phyloP scores from a whole-genome alignment of 2,113 vertebrate species.

The Neodontobutis hainanensis region DNA sequence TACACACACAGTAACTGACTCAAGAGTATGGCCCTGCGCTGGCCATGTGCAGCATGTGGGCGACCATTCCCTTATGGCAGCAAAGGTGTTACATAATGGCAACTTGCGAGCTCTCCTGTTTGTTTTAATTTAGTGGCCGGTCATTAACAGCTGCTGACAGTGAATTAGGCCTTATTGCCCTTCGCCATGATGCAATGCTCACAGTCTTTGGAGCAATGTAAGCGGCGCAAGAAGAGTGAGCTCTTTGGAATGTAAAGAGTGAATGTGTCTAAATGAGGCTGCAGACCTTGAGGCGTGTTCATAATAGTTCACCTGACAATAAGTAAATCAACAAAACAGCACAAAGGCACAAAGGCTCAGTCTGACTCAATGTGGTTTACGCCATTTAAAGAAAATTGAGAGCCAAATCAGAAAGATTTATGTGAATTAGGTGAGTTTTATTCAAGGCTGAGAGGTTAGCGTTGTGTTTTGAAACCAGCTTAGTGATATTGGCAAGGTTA shows the following conservation, averaged over 20 bases:
- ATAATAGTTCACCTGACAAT: conserved; percentile 6
- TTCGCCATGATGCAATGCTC: conserved; percentile 34
- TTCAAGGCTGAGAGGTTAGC: no score
- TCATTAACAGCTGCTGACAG: conserved; percentile 44
- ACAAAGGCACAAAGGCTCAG: background rate
- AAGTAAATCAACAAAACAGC: background rate
- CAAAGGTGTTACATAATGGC: conserved; percentile 63
- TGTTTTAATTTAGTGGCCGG: conserved; percentile 46
- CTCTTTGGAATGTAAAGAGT: conserved; percentile 13
- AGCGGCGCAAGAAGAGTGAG: conserved; percentile 4
- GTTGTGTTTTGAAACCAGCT: no score
- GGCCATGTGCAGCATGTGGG: conserved; percentile 65
- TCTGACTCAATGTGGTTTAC: no score
- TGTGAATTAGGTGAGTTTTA: no score
- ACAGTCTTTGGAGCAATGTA: conserved; percentile 29
- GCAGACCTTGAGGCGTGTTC: conserved; percentile 1
- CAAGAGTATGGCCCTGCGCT: conserved; percentile 31
- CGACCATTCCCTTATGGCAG: conserved; percentile 49
- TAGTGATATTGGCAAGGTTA: no score
- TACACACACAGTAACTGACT: conserved; percentile 32
- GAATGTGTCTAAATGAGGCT: background rate
- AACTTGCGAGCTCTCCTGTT: conserved; percentile 62
- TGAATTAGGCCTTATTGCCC: conserved; percentile 30
- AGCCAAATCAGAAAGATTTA: no score
- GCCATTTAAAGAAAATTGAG: no score